These are phyloP conservation scores for Mergus octosetaceus DNA, from an alignment of 2,797 vertebrate species.

Conservation along the genomic window DNA sequence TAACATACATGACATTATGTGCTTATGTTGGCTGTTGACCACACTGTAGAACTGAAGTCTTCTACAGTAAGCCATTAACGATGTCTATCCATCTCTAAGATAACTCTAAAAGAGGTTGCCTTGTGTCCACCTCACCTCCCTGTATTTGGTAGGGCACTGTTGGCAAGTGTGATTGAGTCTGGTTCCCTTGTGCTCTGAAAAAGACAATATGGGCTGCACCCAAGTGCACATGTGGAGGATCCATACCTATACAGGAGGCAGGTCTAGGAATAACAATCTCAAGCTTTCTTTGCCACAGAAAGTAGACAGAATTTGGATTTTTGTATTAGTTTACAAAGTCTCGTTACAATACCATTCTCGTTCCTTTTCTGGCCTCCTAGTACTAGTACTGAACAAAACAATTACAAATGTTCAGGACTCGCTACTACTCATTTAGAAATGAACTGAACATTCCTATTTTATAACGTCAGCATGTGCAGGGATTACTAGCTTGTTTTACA, in stretches of 20 bases:
- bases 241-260: not conserved
- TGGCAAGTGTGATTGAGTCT: not conserved
- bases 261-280: not conserved
- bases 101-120: not conserved
- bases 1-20: not conserved
- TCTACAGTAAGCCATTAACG: not conserved
- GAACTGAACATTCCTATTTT: too few species aligned
- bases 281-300: not conserved
- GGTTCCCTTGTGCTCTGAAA: not conserved
- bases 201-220: not conserved
- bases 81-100: not conserved
- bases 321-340: not conserved
- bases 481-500: slow-evolving; percentile 37
- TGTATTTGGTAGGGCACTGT: not conserved
- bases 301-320: not conserved
- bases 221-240: not conserved
- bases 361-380: not conserved
- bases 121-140: not conserved
- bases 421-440: not conserved
- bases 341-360: not conserved
- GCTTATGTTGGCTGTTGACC: not conserved
- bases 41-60: not conserved
- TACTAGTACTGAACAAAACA: not conserved
- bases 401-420: slow-evolving; percentile 6
- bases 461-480: not conserved